Base-by-base conservation (phyloP, 2,113 vertebrate species). In the Tor tambroides region DNA sequence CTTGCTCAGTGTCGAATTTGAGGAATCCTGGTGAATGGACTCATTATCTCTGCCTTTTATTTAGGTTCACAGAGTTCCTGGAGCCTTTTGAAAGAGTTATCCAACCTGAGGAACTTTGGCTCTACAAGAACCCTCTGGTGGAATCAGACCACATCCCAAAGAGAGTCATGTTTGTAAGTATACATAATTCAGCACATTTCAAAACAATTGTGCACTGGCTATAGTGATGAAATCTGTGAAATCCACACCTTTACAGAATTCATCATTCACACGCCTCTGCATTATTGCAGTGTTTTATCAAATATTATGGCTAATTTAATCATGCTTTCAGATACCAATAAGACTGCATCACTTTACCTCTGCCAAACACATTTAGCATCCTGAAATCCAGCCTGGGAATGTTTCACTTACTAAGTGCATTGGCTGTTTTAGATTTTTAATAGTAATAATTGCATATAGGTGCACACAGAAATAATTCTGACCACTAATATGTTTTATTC, bases 101-200 rank as follows among this genome's bases (percentile, higher is more conserved):
- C 92, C 98, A 99, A 91, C 98, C 97, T 0, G 98, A 99, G 89
- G 98, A 99, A 93, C 95, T 99, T 79, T 99, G 98, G 98, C 96
- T 99, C 9, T 99, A 99, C 94, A 98, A 97, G 93, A 99, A 99
- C 65, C 98, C 98, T 75, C 92, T 98, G 89, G 97, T 99, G 89
- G 97, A 98, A 86, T 98, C 97, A 4, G 98, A 99, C 94, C 98
- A 97, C 94, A 97, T 99, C 87, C 98, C 98, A 1, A 99, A 98
- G 15, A 97, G 97, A 86, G 97, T 99, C 90, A 99, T 99, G 98
- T 98, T 99, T 89, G 98, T 99, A 94, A 99, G 98, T 99, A 28
- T 19, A 71, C 3, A 21, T 21, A 14, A 71, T 51, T 71, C 65
- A n/a, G 9, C 17, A 54, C 56, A 56, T 21, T 56, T 79, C 28